These are phyloP conservation scores for Heliconius erato DNA, from an alignment of 2,888 invertebrate species.

Conservation along the genomic window DNA sequence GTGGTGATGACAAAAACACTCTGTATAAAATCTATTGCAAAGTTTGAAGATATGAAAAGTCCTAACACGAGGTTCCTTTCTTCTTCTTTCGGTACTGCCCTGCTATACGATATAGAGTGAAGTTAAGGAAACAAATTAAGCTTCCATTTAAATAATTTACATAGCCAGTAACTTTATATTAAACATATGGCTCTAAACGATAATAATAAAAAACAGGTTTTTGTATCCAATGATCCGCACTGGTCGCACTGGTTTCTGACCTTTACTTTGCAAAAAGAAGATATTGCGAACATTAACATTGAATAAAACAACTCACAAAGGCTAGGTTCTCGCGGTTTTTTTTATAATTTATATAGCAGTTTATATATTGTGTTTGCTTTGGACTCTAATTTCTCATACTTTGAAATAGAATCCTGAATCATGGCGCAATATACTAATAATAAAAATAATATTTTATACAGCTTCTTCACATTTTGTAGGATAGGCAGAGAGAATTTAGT, in stretches of 20 bases:
- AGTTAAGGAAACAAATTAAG: neutral
- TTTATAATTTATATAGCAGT: neutral
- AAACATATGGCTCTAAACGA: neutral
- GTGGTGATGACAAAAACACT: too few relatives aligned
- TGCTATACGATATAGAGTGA: too few relatives aligned
- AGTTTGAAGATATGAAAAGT: neutral
- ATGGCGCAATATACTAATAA: neutral
- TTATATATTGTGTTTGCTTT: neutral
- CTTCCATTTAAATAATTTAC: neutral
- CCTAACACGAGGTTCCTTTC: neutral
- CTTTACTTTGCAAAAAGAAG: conserved; percentile 26
- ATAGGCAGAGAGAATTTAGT: too few relatives aligned
- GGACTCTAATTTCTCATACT: neutral
- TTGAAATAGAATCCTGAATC: neutral
- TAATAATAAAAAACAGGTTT: conserved; percentile 28
- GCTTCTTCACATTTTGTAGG: too few relatives aligned
- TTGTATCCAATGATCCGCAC: conserved; percentile 22
- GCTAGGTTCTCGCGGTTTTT: conserved; percentile 12
- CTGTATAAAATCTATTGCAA: too few relatives aligned
- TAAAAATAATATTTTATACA: neutral
- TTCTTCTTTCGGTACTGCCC: neutral
- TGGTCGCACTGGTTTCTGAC: conserved; percentile 35
- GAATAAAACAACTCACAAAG: neutral
- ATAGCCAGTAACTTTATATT: neutral
- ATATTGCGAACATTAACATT: conserved; percentile 4